Evolutionary conservation across 2,797 vertebrate species (phyloP).

Genomic region (Leptoclinus maculatus): DNA sequence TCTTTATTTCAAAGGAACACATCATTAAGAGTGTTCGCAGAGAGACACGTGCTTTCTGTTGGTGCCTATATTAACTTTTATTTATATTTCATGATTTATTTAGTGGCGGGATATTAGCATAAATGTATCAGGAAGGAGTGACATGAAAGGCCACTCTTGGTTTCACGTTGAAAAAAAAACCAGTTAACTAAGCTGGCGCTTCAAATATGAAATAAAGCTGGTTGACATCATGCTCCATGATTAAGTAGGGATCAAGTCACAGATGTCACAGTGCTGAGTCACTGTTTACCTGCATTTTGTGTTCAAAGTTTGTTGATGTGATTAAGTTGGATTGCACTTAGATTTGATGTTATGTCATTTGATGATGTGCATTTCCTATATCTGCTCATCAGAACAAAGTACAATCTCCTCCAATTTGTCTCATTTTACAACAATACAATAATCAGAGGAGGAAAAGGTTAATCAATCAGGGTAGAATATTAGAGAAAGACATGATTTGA

Average conservation of each 20-base stretch:
- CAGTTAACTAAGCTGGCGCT: background rate
- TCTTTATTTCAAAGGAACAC: conserved; percentile 75
- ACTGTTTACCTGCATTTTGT: background rate
- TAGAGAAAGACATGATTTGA: conserved; percentile 36
- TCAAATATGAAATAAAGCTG: conserved; percentile 16
- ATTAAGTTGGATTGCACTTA: background rate
- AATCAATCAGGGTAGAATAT: conserved; percentile 27
- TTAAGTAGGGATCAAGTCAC: background rate
- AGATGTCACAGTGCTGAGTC: background rate
- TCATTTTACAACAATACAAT: conserved; percentile 25
- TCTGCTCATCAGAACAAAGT: conserved; percentile 1
- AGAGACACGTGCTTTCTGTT: conserved; percentile 66
- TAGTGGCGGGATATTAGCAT: conserved; percentile 65
- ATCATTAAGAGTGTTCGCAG: conserved; percentile 74
- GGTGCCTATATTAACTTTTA: conserved; percentile 70
- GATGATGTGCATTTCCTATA: background rate
- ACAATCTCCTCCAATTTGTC: background rate
- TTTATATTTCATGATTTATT: conserved; percentile 78
- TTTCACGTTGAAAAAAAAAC: conserved; percentile 17
- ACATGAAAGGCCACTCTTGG: conserved; percentile 52
- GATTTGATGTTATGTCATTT: background rate
- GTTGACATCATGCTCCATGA: background rate
- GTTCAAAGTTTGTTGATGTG: background rate
- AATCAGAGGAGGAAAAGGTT: background rate
- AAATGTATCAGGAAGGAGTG: conserved; percentile 48